Conservation (phyloP, 2,888 invertebrate species). For the Mesorhabditis sp. region DNA sequence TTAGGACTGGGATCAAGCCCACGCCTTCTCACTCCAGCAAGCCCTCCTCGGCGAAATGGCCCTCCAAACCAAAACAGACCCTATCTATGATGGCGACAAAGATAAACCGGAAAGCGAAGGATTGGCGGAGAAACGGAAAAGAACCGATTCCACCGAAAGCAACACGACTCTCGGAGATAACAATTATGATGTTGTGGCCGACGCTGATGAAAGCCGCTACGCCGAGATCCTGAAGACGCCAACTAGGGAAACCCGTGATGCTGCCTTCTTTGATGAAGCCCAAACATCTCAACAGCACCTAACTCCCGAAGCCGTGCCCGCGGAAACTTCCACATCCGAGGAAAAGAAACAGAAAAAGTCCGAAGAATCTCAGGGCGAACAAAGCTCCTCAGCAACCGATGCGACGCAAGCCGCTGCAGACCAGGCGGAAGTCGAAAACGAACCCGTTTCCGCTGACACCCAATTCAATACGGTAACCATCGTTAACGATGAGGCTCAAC, state of each 20-base stretch:
- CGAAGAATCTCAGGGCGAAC: not conserved
- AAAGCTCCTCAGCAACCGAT: not conserved
- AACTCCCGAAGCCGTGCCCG: not conserved
- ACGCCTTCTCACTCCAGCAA: not conserved
- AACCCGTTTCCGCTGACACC: not conserved
- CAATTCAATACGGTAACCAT: not conserved
- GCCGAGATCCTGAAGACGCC: not conserved
- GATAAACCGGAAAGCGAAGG: not conserved
- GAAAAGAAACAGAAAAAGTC: not conserved
- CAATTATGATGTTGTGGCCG: constrained; percentile 4
- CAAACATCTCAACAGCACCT: too few species aligned
- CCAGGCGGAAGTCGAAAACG: not conserved
- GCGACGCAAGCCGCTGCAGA: not conserved
- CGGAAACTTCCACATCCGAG: not conserved
- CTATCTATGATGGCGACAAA: not conserved
- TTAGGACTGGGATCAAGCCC: not conserved
- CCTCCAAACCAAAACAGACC: not conserved
- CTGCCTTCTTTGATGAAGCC: not conserved
- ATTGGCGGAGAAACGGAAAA: not conserved
- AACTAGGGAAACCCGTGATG: not conserved
- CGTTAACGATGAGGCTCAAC: not conserved
- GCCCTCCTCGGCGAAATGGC: not conserved
- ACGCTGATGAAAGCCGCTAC: not conserved
- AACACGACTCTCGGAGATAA: not conserved
- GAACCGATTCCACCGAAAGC: not conserved